Base-by-base conservation (phyloP, 2,113 vertebrate species). In the Gadus chalcogrammus region DNA sequence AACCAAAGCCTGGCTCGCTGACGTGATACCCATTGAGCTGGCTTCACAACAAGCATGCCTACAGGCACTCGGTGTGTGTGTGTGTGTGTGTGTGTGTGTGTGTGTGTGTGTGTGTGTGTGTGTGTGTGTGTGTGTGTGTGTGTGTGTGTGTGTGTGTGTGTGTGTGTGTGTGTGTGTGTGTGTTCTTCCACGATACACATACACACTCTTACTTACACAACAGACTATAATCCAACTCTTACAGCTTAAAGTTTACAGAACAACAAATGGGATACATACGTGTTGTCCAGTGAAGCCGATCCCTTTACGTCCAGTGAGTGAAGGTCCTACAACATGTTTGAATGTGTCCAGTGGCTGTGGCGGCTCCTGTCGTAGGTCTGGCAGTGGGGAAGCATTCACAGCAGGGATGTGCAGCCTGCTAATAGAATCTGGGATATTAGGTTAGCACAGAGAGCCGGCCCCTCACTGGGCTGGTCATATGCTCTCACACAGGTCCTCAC, bases 381-480 rank as follows among this genome's bases (percentile, higher is more conserved):
- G 67, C 59, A 31, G 65, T 27, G 61, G 31, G n/a, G 15, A 68
- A 17, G 73, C 42, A 72, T 66, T 27, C 52, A 24, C 20, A 58
- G 74, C 59, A 67, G 53, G 67, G 22, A 64, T 53, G 62, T 79
- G 67, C 65, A 13, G 38, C 52, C 16, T 9, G 74, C 69, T 82
- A 61, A 70, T 74, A 79, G n/a, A 69, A 80, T 79, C 75, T n/a
- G 11, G 65, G 56, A 81, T 87, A 89, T 88, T 82, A 68, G 74
- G 88, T 91, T 88, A 86, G 72, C 2, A 16, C 71, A 15, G 42
- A 27, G 72, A 79, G 27, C 79, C 85, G 61, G 73, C 88, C 89
- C 84, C 79, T 48, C 69, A 82, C 31, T 48, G 73, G 70, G 79
- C 1, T 66, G 68, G 82, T 87, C 80, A 84, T 80, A 81, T 67